Evolutionary conservation across 1,140 invertebrate species (phyloP), one percentile per base, ranked within the genome.

Genomic region (Tetramorium alpestre): DNA sequence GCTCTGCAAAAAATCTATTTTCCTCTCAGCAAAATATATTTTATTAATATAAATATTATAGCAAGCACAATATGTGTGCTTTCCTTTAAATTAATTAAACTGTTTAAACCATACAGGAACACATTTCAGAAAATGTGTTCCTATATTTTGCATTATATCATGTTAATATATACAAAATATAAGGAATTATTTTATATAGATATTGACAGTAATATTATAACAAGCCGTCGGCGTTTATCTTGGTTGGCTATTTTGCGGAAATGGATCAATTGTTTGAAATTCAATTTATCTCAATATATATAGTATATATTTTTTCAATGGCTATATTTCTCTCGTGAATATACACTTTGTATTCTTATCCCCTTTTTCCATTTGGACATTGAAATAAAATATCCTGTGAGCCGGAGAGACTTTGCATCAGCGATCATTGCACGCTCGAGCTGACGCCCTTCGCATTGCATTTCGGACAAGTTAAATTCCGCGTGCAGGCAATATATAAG

Each of bases 321-420:
- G 58, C 22, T 38, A 73, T 38, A 73, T 22, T 28, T 62, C 13
- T 22, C 25, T 8, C 41, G 44, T 5, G 65, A 56, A 78, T 54
- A 47, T n/a, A 72, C 4, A 44, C 41, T 77, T 72, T 64, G 64
- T 75, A 86, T 82, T 85, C 75, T 56, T 58, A 18, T 75, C 47
- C 16, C 73, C 18, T 38, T 51, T 28, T 54, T 72, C 73, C 25
- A 65, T 54, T 69, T 75, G 70, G 8, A 54, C 67, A 82, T 89
- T 85, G 80, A 87, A 89, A 89, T 87, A 89, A 90, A 89, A 82
- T 80, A 89, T 90, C 70, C 58, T 25, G 70, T 33, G 70, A 88
- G 87, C 75, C 86, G 47, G 87, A 18, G 70, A 82, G 85, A 75
- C 84, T 82, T 70, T 87, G 76, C 47, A 90, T 89, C 87, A 90